These are phyloP conservation scores for Clistopyga incitator DNA, from an alignment of 2,888 invertebrate species.

Conservation along the genomic window DNA sequence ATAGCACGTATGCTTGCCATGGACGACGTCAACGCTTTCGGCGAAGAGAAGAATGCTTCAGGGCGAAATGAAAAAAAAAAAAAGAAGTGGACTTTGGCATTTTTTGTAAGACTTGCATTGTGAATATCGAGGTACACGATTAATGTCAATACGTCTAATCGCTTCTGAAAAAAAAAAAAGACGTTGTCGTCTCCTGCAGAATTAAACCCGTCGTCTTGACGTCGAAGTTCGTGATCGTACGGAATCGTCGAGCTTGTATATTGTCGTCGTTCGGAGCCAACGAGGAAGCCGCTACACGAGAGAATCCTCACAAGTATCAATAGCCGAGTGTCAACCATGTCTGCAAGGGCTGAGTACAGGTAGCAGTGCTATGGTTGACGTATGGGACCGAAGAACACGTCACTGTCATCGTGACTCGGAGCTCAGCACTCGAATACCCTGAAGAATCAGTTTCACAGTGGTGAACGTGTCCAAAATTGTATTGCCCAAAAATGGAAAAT, in stretches of 20 bases:
- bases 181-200: not conserved
- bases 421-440: slow-evolving; percentile 30
- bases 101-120: not conserved
- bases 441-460: slow-evolving; percentile 57
- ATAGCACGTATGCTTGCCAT: slow-evolving; percentile 67
- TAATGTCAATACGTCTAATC: not conserved
- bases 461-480: not conserved
- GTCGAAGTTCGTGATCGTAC: slow-evolving; percentile 31
- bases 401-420: slow-evolving; percentile 12
- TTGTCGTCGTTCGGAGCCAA: slow-evolving; percentile 41
- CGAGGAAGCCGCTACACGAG: slow-evolving; percentile 46
- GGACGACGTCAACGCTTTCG: slow-evolving; percentile 71
- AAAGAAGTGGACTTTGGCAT: not conserved
- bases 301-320: slow-evolving; percentile 63
- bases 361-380: slow-evolving; percentile 5
- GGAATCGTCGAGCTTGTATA: slow-evolving; percentile 11
- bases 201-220: not conserved
- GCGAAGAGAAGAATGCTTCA: slow-evolving; percentile 49
- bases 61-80: slow-evolving; percentile 12
- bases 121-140: not conserved
- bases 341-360: slow-evolving; percentile 42
- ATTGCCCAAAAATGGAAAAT: no score
- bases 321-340: slow-evolving; percentile 53
- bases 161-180: not conserved
- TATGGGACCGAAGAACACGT: slow-evolving; percentile 48